Evolutionary conservation across 2,888 invertebrate species (phyloP).

Genomic region (Euzophera pinguis): DNA sequence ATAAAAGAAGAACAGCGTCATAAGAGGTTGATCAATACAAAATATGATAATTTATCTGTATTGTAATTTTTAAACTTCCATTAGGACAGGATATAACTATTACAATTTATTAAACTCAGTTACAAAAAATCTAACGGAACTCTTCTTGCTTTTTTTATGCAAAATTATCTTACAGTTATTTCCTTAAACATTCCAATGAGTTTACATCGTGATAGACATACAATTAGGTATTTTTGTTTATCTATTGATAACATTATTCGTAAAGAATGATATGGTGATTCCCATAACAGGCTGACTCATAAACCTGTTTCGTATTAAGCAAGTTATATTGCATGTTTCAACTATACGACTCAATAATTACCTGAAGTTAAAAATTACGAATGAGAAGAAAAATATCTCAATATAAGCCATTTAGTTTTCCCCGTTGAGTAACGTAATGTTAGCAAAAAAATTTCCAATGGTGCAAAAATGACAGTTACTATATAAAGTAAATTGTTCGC

Average conservation of each 20-base stretch:
- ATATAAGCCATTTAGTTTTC: neutral
- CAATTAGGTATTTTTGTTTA: neutral
- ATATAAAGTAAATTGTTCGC: neutral
- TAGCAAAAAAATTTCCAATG: neutral
- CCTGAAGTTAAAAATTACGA: neutral
- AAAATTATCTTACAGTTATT: neutral
- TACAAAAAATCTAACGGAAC: neutral
- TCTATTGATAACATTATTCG: neutral
- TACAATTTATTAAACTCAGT: too few relatives aligned
- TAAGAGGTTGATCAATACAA: too few relatives aligned
- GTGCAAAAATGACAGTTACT: neutral
- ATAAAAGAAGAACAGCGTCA: too few relatives aligned
- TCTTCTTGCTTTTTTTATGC: neutral
- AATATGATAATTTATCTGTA: too few relatives aligned
- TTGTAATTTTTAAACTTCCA: too few relatives aligned
- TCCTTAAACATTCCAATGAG: neutral
- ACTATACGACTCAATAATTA: neutral
- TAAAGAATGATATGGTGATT: slow-evolving; percentile 3
- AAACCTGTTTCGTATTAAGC: neutral
- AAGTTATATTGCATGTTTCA: neutral
- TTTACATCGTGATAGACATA: neutral
- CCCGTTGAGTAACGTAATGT: neutral
- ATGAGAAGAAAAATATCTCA: neutral
- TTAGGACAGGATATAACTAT: too few relatives aligned
- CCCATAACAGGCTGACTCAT: neutral